Evolutionary conservation across 2,113 vertebrate species (phyloP).

Genomic region (Rhea americana): DNA sequence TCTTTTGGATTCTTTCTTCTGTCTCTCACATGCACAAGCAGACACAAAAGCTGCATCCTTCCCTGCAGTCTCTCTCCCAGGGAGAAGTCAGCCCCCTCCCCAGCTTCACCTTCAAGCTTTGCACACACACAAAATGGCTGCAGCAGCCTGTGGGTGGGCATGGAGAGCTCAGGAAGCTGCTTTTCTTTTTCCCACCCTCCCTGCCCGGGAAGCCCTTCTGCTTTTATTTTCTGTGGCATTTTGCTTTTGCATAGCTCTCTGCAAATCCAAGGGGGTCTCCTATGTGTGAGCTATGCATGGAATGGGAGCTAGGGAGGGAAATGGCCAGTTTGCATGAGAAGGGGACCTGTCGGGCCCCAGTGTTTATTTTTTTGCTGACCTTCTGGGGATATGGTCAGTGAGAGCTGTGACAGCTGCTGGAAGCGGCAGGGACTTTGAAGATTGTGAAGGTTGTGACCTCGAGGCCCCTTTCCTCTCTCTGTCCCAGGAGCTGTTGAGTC

Average conservation of each 20-base stretch:
- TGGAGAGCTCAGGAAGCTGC: slow-evolving; percentile 51
- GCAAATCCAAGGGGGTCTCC: slow-evolving; percentile 65
- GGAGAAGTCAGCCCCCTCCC: slow-evolving; percentile 42
- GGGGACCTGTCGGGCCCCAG: slow-evolving; percentile 61
- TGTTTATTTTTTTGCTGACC: slow-evolving; percentile 78
- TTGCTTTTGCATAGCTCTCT: slow-evolving; percentile 67
- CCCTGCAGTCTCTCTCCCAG: slow-evolving; percentile 11
- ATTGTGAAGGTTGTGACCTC: slow-evolving; percentile 77
- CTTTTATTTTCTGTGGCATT: slow-evolving; percentile 68
- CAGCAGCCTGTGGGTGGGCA: slow-evolving; percentile 72
- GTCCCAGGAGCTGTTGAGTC: slow-evolving; percentile 78
- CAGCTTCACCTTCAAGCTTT: slow-evolving; percentile 51
- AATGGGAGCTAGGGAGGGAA: slow-evolving; percentile 61
- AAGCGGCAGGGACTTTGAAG: slow-evolving; percentile 79
- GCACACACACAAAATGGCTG: slow-evolving; percentile 72
- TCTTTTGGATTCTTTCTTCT: slow-evolving; percentile 10
- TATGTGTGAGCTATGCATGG: slow-evolving; percentile 64
- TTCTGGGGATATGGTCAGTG: slow-evolving; percentile 74
- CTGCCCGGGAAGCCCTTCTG: slow-evolving; percentile 63
- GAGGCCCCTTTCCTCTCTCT: slow-evolving; percentile 71
- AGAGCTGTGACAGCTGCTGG: slow-evolving; percentile 76
- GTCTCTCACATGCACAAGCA: not conserved
- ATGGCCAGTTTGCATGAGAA: slow-evolving; percentile 67
- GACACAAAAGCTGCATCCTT: slow-evolving; percentile 23
- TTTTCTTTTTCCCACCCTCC: slow-evolving; percentile 67